A percentile compares a stretch with the other conserved stretches of the same genome.
Evolutionary conservation across 1,140 invertebrate genomes (phyloP).

Genomic region (Drosophila rhopaloa): DNA sequence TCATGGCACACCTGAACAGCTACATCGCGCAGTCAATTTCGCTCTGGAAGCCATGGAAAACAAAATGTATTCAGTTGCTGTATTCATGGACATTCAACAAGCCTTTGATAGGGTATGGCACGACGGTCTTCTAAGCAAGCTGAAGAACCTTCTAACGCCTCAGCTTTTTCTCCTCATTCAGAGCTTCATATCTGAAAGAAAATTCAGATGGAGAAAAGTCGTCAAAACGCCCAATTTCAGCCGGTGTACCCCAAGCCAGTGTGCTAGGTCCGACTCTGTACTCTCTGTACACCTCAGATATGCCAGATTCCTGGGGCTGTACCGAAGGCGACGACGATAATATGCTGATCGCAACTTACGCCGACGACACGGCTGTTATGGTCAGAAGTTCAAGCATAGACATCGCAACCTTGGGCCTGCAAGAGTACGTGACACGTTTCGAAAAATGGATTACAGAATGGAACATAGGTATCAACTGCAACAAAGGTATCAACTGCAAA

Average conservation of each 20-base stretch:
- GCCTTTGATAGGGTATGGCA: not conserved
- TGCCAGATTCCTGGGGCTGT: too few species aligned
- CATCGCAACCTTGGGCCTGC: too few species aligned
- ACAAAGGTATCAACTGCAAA: too few species aligned
- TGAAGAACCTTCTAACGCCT: not conserved
- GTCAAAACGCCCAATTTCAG: not conserved
- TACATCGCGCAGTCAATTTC: not conserved
- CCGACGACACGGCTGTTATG: too few species aligned
- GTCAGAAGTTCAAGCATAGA: too few species aligned
- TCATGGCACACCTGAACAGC: not conserved
- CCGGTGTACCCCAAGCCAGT: constrained; percentile 7
- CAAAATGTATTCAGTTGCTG: constrained; percentile 9
- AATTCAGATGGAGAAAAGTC: constrained; percentile 1
- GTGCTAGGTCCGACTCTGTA: not conserved
- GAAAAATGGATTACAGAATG: too few species aligned
- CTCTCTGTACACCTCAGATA: too few species aligned
- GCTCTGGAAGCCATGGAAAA: constrained; percentile 4
- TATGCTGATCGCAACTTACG: too few species aligned
- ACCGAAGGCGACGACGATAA: too few species aligned
- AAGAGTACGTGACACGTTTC: too few species aligned
- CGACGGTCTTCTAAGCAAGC: constrained; percentile 1
- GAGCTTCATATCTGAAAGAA: constrained; percentile 2
- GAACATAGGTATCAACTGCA: too few species aligned
- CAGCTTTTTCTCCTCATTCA: not conserved
- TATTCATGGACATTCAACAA: constrained; percentile 3